Conservation (phyloP, 2,113 vertebrate species). For the Antechinus stuartii region DNA sequence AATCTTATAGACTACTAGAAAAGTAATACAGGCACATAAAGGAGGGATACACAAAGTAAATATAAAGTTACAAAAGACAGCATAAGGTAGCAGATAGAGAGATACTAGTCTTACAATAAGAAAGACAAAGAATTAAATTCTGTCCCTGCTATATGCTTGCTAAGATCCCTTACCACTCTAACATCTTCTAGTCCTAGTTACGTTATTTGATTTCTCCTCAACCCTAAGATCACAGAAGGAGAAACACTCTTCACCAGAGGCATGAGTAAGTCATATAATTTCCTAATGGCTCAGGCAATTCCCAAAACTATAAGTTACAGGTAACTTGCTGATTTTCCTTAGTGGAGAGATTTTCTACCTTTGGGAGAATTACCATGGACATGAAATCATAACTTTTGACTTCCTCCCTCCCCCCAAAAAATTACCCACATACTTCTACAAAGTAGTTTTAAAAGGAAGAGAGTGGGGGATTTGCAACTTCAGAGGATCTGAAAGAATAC, state of each 20-base stretch:
- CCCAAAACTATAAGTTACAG: background rate
- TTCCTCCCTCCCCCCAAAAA: background rate
- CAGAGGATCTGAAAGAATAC: background rate
- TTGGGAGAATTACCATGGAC: background rate
- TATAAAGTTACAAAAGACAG: background rate
- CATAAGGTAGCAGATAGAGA: background rate
- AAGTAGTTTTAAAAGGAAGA: background rate
- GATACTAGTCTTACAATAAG: background rate
- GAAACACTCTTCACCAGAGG: background rate
- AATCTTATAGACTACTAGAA: background rate
- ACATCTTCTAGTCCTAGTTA: background rate
- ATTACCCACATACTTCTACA: background rate
- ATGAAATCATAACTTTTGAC: background rate
- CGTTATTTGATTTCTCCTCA: background rate
- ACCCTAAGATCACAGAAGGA: background rate
- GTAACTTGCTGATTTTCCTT: background rate
- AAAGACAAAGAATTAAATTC: background rate
- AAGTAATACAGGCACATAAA: background rate
- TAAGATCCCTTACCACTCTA: background rate
- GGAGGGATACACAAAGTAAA: background rate
- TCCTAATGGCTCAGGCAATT: background rate
- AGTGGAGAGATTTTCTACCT: background rate
- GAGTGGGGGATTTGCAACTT: background rate
- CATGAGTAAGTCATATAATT: background rate
- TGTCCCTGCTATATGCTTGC: background rate